Evolutionary conservation across 2,113 vertebrate species (phyloP).

Genomic region (Porphyrio hochstetteri): DNA sequence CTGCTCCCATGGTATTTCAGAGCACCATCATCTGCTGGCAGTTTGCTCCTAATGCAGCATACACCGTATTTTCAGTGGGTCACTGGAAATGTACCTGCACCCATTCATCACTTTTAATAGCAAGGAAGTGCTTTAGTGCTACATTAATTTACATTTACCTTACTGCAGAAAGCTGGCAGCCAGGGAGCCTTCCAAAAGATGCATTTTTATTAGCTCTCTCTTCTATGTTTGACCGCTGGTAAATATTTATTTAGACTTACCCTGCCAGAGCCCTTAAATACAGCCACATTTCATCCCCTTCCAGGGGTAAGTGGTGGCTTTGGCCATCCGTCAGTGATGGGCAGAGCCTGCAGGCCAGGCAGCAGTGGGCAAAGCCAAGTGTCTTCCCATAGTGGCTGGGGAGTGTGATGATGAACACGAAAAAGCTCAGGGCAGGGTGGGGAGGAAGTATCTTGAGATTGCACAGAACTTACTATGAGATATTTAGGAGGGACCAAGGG

Average conservation of each 20-base stretch:
- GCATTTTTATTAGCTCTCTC: constrained; percentile 29
- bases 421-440: not conserved
- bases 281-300: not conserved
- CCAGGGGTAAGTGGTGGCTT: not conserved
- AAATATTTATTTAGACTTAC: constrained; percentile 45
- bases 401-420: not conserved
- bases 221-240: not conserved
- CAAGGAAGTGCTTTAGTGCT: constrained; percentile 1
- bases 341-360: not conserved
- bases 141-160: constrained; percentile 36
- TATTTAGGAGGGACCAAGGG: not conserved
- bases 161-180: not conserved
- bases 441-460: not conserved
- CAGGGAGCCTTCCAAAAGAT: constrained; percentile 32
- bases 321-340: not conserved
- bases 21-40: not conserved
- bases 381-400: not conserved
- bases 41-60: not conserved
- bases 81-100: not conserved
- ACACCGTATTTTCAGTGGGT: not conserved
- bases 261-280: constrained; percentile 14
- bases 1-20: not conserved
- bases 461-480: not conserved
- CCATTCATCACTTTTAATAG: not conserved
- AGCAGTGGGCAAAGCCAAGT: not conserved